Base-by-base conservation (phyloP, 2,113 vertebrate genomes). In the Alectura lathami region DNA sequence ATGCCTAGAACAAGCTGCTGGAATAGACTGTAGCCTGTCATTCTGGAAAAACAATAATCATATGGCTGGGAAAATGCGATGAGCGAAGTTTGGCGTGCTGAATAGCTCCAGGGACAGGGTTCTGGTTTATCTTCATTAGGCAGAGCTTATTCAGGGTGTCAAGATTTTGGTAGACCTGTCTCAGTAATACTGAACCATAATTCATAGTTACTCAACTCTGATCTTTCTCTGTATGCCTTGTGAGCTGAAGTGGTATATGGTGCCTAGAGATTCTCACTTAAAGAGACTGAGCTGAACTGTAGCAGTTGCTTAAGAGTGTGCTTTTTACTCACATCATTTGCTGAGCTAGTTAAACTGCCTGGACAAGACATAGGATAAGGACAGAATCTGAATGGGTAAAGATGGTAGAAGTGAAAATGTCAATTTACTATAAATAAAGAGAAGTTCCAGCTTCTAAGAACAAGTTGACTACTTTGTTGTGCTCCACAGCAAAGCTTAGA, bases 11-110 rank as follows among this genome's bases (percentile, higher is more conserved):
- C 29, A 63, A 40, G 22, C 20, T 59, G 48, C 11, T 36, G 27
- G 10, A 91, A 77, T 40, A 76, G 16, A 79, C 68, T 24, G 45
- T 14, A 45, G 13, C 3, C 6, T 85, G 9, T 13, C 17, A 34
- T 68, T 64, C 23, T 40, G 12, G 14, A 3, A 2, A 1, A 3
- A 11, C 8, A 11, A 6, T 17, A 54, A 29, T 56, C 6, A 20
- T 51, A 18, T 83, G 7, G 60, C 45, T 0, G 0, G 36, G 18
- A 24, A 91, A 74, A 21, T 3, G 3, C 74, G 4, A n/a, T 48
- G 26, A 80, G 48, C 24, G 38, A 79, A 63, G 11, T 77, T 38
- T 38, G 20, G 10, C 9, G 11, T 56, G 42, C 36, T 70, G 17
- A 78, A 62, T 17, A 67, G 13, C 17, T 29, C 72, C 20, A 62